Evolutionary conservation across 2,797 vertebrate genomes (phyloP).

Genomic region (Siniperca obscura): DNA sequence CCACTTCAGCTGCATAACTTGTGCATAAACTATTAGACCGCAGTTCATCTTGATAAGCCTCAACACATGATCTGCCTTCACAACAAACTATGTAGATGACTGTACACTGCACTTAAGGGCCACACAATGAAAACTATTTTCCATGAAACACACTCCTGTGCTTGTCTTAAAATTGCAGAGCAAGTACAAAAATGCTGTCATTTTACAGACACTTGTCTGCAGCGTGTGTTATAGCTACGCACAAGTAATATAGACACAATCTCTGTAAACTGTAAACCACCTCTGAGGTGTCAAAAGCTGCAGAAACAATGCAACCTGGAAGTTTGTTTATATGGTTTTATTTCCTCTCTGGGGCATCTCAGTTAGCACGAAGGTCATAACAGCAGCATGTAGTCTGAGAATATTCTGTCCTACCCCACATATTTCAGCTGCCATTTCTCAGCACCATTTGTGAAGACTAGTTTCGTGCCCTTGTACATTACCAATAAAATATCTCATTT

Average conservation of each 20-base stretch:
- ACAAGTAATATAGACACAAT: conserved; percentile 48
- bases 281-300: conserved; percentile 54
- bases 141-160: conserved; percentile 49
- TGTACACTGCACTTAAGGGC: conserved; percentile 39
- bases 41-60: conserved; percentile 64
- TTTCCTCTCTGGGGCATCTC: conserved; percentile 71
- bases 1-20: conserved; percentile 69
- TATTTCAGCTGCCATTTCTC: conserved; percentile 41
- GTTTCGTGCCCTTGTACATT: conserved; percentile 49
- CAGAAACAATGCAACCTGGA: conserved; percentile 69
- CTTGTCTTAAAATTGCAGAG: conserved; percentile 52
- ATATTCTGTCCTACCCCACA: conserved; percentile 45
- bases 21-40: conserved; percentile 64
- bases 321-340: conserved; percentile 73
- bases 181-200: conserved; percentile 52
- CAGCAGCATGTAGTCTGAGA: conserved; percentile 54
- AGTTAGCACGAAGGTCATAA: conserved; percentile 69
- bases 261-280: conserved; percentile 54
- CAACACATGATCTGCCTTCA: conserved; percentile 43
- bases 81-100: conserved; percentile 58
- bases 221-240: conserved; percentile 42
- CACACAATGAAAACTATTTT: conserved; percentile 52
- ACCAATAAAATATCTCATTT: conserved; percentile 59
- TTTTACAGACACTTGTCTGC: conserved; percentile 52
- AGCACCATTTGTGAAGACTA: conserved; percentile 6